Base-by-base conservation (phyloP, 2,113 vertebrate genomes). In the Dasyurus viverrinus region DNA sequence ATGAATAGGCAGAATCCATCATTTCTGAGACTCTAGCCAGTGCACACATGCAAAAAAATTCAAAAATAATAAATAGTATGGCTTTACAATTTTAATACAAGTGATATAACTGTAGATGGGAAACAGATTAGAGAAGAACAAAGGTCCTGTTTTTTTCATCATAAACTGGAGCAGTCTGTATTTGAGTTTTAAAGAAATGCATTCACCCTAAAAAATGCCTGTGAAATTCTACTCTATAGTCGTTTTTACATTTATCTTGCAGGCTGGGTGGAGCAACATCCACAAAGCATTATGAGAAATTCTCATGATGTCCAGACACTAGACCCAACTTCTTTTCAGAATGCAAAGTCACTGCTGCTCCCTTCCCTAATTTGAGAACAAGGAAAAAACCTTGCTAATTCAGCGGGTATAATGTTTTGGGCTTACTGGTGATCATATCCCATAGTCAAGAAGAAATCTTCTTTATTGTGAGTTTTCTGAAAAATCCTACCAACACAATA, bases 51-150 rank as follows among this genome's bases (percentile, higher is more conserved):
- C 6, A 76, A 89, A 96, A 92, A 84, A 46, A 47, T 90, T 90
- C 6, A 57, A 94, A 94, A 96, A 93, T 50, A 91, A 91, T 68
- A 53, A 91, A 19, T 54, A 7, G 0, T 55, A 89, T 90, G 27
- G 53, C 55, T 48, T 54, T 92, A 12, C 27, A 23, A 93, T 92
- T 93, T 53, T 94, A 89, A 92, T 36, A 53, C 1, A 84, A 22
- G 90, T 90, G 47, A 60, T 0, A 93, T 89, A 27, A 1, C 8
- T 48, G 25, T 42, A n/a, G 0, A 42, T 47, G 47, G 92, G 30
- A 95, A 95, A 76, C 6, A 53, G 26, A 36, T n/a, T 91, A 5
- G 42, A 93, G 95, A 95, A 91, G 52, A 46, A 48, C 53, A 25
- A 47, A 3, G 91, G 7, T 0, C 60, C 0, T 89, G 90, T 90